Base-by-base conservation (phyloP, 1,140 invertebrate species). In the Mamestra configurata region DNA sequence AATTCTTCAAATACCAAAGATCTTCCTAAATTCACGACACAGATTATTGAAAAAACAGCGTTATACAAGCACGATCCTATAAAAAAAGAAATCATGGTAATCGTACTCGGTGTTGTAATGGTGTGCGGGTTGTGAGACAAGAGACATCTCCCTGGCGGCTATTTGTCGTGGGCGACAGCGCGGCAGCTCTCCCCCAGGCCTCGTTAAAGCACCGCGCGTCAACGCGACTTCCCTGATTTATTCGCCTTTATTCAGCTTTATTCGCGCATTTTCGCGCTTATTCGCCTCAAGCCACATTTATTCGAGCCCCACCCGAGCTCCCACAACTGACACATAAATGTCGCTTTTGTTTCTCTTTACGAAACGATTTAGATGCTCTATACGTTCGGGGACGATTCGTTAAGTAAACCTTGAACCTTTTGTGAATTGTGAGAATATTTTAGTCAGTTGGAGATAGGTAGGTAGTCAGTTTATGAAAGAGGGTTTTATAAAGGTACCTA, bases 311-410 rank as follows among this genome's bases (percentile, higher is more conserved):
- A 71, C 77, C 82, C 51, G 80, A 70, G 80, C 87, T 79, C 85
- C 78, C 87, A 92, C 88, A 90, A 90, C 88, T 92, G 92, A 90
- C 91, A 93, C 88, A 93, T 94, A 92, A 92, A 93, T 88, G 92
- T 94, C 91, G 88, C 87, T 90, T 91, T 93, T 93, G 90, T 90
- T 90, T 90, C 90, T 86, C 87, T 88, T 92, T 90, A 91, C 84
- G 81, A 73, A 77, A 79, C 86, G 84, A 90, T 91, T 89, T 91
- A 86, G 57, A 79, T 79, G 73, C 49, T 70, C 37, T 75, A 79
- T 68, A 46, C 61, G 76, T 59, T 53, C 59, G 49, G 83, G 81
- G 80, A 84, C 72, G 24, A 82, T 64, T 37, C 37, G 11, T 11
- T 43, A 0, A 37, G 51, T 46, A 37, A 73, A 55, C 31, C 70